A percentile compares a stretch with the other conserved stretches of the same genome.
These are phyloP conservation scores for Cerceris rybyensis DNA, from an alignment of 2,888 invertebrate species.

Conservation along the genomic window DNA sequence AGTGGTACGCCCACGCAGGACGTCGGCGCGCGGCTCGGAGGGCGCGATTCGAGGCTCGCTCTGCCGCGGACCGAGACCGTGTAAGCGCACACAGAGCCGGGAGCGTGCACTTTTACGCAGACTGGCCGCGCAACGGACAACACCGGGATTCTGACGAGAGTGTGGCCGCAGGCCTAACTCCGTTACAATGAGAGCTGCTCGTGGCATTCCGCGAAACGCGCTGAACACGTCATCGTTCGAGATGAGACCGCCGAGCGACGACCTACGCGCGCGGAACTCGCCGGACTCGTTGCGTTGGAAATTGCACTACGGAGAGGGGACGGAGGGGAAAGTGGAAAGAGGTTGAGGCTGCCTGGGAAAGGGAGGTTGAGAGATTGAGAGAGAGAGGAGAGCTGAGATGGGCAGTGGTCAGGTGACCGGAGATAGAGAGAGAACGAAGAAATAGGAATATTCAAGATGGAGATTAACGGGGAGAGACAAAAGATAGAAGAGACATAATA, in stretches of 20 bases:
- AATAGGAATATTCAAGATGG: no score
- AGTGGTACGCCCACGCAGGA: constrained; percentile 57
- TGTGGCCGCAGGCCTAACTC: constrained; percentile 71
- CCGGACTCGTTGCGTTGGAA: constrained; percentile 1
- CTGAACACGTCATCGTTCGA: constrained; percentile 69
- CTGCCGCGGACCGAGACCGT: background rate
- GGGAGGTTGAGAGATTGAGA: constrained; percentile 1
- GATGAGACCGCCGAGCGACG: constrained; percentile 56
- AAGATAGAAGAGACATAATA: no score
- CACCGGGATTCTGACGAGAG: constrained; percentile 63
- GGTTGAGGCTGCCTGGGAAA: background rate
- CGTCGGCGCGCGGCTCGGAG: background rate
- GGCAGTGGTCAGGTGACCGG: background rate
- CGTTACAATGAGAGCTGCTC: constrained; percentile 76
- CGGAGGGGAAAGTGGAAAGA: background rate
- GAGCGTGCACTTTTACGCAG: background rate
- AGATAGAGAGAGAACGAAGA: background rate
- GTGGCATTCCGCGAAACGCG: constrained; percentile 76
- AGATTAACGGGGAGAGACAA: no score
- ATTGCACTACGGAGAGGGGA: background rate
- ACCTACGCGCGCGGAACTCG: constrained; percentile 23
- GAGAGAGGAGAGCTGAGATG: no score
- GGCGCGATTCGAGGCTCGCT: background rate
- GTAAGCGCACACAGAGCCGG: background rate
- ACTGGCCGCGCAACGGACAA: background rate